phyloP scores from a whole-genome alignment of 2,113 vertebrate genomes.

The Equus przewalskii region DNA sequence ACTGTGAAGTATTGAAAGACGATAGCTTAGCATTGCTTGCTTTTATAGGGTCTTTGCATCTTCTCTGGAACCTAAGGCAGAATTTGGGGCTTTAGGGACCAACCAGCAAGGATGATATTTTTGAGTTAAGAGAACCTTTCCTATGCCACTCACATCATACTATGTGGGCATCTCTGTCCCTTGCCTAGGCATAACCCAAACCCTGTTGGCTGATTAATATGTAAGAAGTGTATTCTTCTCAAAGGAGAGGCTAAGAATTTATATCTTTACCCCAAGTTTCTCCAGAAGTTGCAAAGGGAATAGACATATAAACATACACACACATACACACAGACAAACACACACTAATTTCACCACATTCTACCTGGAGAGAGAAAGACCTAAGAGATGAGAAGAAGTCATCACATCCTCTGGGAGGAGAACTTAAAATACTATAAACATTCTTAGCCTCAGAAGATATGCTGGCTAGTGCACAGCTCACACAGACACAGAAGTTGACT shows the following conservation, averaged over 20 bases:
- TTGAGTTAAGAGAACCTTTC: not conserved
- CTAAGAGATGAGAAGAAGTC: not conserved
- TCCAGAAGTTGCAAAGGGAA: not conserved
- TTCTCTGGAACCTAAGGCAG: not conserved
- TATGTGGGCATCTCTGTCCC: not conserved
- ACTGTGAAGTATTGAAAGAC: conserved; percentile 42
- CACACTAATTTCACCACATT: not conserved
- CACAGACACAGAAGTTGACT: not conserved
- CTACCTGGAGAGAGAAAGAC: not conserved
- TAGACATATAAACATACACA: not conserved
- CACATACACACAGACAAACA: not conserved
- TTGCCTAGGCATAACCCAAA: not conserved
- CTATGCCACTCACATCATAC: not conserved
- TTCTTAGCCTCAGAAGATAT: not conserved
- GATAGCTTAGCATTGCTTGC: not conserved
- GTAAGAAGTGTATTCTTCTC: not conserved
- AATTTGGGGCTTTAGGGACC: not conserved
- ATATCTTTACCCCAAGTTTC: not conserved
- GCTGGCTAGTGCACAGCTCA: not conserved
- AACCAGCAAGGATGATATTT: not conserved
- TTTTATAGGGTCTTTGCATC: not conserved
- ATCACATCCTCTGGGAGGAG: not conserved
- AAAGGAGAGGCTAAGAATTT: conserved; percentile 26
- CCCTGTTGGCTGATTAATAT: not conserved
- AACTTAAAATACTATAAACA: not conserved